phyloP scores from a whole-genome alignment of 2,797 vertebrate species.

The Danionella dracula region DNA sequence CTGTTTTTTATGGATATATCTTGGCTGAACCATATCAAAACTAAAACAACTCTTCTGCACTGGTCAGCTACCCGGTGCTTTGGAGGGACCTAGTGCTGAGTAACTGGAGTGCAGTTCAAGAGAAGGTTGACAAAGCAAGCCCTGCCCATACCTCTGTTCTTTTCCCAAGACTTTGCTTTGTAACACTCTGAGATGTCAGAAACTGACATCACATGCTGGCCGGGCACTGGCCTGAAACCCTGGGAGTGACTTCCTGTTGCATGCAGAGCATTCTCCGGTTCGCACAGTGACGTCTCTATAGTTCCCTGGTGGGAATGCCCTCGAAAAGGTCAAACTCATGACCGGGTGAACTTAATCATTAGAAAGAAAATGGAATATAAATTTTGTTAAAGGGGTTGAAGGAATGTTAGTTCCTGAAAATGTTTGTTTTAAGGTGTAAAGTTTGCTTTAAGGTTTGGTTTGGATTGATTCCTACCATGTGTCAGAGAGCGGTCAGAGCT shows the following conservation, averaged over 20 bases:
- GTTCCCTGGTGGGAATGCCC: conserved; percentile 42
- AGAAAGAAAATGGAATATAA: conserved; percentile 12
- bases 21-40: background rate
- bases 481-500: conserved; percentile 36
- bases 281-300: conserved; percentile 57
- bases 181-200: conserved; percentile 44
- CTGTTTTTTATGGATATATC: too few species aligned
- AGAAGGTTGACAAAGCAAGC: conserved; percentile 45
- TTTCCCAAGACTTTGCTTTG: conserved; percentile 44
- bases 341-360: background rate
- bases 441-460: conserved; percentile 38
- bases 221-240: conserved; percentile 48
- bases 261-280: conserved; percentile 55
- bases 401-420: conserved; percentile 29
- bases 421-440: conserved; percentile 44
- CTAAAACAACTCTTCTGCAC: conserved; percentile 7
- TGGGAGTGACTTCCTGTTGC: conserved; percentile 59
- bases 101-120: conserved; percentile 35
- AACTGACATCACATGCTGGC: conserved; percentile 44
- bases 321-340: conserved; percentile 38
- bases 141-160: conserved; percentile 40
- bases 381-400: conserved; percentile 15
- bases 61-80: conserved; percentile 12
- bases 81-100: conserved; percentile 13
- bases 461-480: conserved; percentile 37